phyloP scores from a whole-genome alignment of 1,140 invertebrate species.

The Sitophilus oryzae region DNA sequence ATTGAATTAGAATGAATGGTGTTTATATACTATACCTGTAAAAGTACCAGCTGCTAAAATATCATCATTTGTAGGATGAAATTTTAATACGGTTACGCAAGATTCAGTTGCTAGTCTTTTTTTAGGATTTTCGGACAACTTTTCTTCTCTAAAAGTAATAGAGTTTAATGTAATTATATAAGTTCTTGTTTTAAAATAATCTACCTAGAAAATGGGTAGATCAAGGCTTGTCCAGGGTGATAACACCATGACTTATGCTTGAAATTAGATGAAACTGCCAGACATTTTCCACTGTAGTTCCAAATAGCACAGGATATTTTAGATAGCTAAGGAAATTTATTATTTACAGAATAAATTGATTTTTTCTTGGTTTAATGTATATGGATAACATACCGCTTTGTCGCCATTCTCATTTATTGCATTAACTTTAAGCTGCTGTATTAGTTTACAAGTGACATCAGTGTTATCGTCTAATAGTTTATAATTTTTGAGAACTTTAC shows the following conservation, averaged over 20 bases:
- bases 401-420: constrained; percentile 12
- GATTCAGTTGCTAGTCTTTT: constrained; percentile 32
- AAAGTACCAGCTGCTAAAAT: constrained; percentile 37
- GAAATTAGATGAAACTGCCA: constrained; percentile 34
- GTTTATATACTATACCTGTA: constrained; percentile 29
- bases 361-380: constrained; percentile 2
- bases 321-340: constrained; percentile 8
- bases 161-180: background rate
- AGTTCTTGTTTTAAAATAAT: background rate
- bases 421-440: constrained; percentile 28
- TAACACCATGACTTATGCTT: constrained; percentile 40
- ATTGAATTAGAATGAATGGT: too few relatives aligned
- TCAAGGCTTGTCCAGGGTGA: constrained; percentile 31
- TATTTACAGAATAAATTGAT: constrained; percentile 4
- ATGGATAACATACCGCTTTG: constrained; percentile 8
- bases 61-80: constrained; percentile 32
- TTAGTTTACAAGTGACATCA: constrained; percentile 25
- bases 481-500: constrained; percentile 33
- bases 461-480: constrained; percentile 20
- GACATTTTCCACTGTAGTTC: constrained; percentile 36
- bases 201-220: constrained; percentile 25
- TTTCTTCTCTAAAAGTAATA: constrained; percentile 28
- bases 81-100: constrained; percentile 33
- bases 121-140: constrained; percentile 26
- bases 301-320: constrained; percentile 30